Base-by-base conservation (phyloP, 2,888 invertebrate genomes). In the Lasioglossum vierecki region DNA sequence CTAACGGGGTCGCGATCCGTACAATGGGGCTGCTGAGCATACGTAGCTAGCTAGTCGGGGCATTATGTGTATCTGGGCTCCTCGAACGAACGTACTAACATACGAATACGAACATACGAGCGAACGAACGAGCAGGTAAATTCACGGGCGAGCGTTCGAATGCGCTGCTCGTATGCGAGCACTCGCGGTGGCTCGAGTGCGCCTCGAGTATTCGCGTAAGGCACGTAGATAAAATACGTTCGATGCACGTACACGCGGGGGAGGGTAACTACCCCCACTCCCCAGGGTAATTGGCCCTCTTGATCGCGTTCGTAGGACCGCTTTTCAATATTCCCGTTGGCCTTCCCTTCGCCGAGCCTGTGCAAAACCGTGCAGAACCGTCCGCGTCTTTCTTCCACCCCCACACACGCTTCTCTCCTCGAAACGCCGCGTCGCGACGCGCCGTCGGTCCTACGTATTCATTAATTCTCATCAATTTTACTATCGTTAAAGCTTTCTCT, bases 221-320 rank as follows among this genome's bases (percentile, higher is more conserved):
- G 89, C 88, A 90, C 90, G 91, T 91, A 91, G 91, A 91, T 91
- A 92, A 92, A 91, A 91, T 91, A 92, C 91, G 90, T 90, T 91
- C 87, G 91, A 83, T 84, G 76, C 77, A 79, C 78, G 81, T 86
- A 85, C 83, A 77, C 79, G 85, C 75, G 81, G 85, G 91, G 86
- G 85, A 82, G 46, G n/a, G n/a, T 8, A 63, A 4, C 68, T 49
- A 13, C 39, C 60, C 46, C 35, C 88, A 73, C 82, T 84, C 88
- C 83, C 82, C 82, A 89, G 86, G 92, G 93, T 95, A 95, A 95
- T 95, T 95, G 95, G 95, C 93, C 93, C 94, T 94, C 94, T 95
- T 93, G 94, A 95, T 95, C 94, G 94, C 88, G 89, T 91, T 91
- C 90, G 88, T 87, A 91, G 92, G 88, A 90, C 91, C 91, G 92